Evolutionary conservation across 2,888 invertebrate genomes (phyloP).

Genomic region (Vannuccia rotundouncinata): DNA sequence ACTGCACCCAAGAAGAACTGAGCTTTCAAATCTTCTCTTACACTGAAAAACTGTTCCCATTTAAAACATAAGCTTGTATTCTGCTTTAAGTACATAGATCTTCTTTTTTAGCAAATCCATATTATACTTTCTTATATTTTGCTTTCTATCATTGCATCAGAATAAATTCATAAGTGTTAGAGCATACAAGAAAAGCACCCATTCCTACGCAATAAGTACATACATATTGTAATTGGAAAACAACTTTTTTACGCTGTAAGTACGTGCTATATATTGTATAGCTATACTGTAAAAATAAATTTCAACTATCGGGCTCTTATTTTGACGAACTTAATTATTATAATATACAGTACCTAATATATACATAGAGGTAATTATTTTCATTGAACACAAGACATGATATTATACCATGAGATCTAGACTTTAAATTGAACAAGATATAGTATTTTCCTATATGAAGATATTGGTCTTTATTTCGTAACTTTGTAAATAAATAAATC

Average conservation of each 20-base stretch:
- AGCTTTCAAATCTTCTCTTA: not conserved
- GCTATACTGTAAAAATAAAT: too few relatives aligned
- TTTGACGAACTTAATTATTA: not conserved
- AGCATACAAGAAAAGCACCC: not conserved
- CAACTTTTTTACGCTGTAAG: too few relatives aligned
- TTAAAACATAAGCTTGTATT: too few relatives aligned
- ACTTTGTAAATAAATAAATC: not conserved
- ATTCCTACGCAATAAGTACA: not conserved
- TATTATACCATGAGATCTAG: not conserved
- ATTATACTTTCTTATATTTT: too few relatives aligned
- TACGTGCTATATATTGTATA: too few relatives aligned
- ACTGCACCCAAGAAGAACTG: conserved; percentile 14
- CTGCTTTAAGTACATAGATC: too few relatives aligned
- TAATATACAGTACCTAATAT: conserved; percentile 1
- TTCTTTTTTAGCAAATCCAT: too few relatives aligned
- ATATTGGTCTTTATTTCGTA: not conserved
- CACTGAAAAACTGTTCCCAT: not conserved
- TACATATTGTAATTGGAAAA: not conserved
- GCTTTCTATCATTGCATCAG: too few relatives aligned
- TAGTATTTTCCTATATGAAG: not conserved
- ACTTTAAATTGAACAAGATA: not conserved
- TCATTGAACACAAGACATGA: not conserved
- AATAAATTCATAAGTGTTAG: not conserved
- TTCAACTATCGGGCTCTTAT: too few relatives aligned
- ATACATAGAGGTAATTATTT: not conserved